Base-by-base conservation (phyloP, 2,888 invertebrate species). In the Hydrotaea diabolus region DNA sequence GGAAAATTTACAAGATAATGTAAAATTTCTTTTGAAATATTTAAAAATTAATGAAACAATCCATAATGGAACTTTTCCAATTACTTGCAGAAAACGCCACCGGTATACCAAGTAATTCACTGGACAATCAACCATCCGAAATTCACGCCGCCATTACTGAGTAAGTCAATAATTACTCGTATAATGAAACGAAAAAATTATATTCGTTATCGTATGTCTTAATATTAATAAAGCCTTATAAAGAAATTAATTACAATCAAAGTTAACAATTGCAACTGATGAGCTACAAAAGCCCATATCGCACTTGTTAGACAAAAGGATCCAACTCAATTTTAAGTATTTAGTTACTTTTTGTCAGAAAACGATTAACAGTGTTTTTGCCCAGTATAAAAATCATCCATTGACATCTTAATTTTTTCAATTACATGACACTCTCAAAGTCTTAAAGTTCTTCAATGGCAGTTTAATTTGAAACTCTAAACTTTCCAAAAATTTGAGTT, bases 131-230 rank as follows among this genome's bases (percentile, higher is more conserved):
- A 75, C 86, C 88, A 17, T 88, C 89, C 13, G 86, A 88, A 17
- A 85, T 90, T 49, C 90, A 90, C 66, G 86, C 83, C 3, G 88
- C 90, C 77, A 88, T 90, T 21, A 87, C 87, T 39, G 88, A 90
- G 89, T 89, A 87, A 88, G 89, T 87, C 64, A 17, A 53, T 31
- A 39, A 49, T 49, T 43, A 43, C 43, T 7, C n/a, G 31, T 39
- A 53, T 36, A 39, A 23, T 57, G n/a, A 71, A 49, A 71, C 21
- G 9, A 39, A 13, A 49, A n/a, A 49, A 49, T n/a, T 49, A 49
- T n/a, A n/a, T n/a, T 2, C n/a, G n/a, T n/a, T 2, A n/a, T 1
- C 13, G n/a, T n/a, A 49, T 49, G 13, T n/a, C 1, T n/a, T 8
- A 13, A 49, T n/a, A 49, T 49, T n/a, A n/a, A 13, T 5, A 49